Conservation (phyloP, 2,888 invertebrate genomes). For the Pristionchus japonicus region DNA sequence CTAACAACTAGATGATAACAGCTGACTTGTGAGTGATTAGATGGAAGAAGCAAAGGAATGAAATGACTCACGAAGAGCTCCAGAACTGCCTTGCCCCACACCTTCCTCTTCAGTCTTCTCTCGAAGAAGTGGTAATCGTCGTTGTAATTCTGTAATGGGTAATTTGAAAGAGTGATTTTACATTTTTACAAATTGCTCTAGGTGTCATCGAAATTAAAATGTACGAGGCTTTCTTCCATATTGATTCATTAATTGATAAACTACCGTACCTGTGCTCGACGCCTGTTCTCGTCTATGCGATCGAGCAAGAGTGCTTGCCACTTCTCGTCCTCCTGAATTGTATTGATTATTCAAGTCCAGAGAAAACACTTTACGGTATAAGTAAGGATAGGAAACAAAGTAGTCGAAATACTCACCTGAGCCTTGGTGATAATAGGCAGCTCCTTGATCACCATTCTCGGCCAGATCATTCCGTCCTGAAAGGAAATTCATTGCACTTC, state of each 20-base stretch:
- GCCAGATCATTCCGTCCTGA: not conserved
- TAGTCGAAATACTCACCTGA: not conserved
- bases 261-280: too few species aligned
- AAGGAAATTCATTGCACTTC: too few species aligned
- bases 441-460: not conserved
- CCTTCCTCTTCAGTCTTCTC: not conserved
- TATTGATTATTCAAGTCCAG: too few species aligned
- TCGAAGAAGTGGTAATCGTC: not conserved
- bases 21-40: not conserved
- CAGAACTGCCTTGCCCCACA: not conserved
- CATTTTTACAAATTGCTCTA: too few species aligned
- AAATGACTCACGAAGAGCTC: not conserved
- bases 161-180: too few species aligned
- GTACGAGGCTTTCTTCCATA: too few species aligned
- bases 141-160: not conserved
- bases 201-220: too few species aligned
- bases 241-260: too few species aligned
- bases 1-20: not conserved
- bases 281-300: not conserved
- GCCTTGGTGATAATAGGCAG: not conserved
- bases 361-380: not conserved
- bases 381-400: not conserved
- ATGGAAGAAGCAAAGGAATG: not conserved
- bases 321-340: too few species aligned
- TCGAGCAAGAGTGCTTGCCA: too few species aligned